These are phyloP conservation scores for Heteropelma amictum DNA, from an alignment of 2,888 invertebrate genomes.

Conservation along the genomic window DNA sequence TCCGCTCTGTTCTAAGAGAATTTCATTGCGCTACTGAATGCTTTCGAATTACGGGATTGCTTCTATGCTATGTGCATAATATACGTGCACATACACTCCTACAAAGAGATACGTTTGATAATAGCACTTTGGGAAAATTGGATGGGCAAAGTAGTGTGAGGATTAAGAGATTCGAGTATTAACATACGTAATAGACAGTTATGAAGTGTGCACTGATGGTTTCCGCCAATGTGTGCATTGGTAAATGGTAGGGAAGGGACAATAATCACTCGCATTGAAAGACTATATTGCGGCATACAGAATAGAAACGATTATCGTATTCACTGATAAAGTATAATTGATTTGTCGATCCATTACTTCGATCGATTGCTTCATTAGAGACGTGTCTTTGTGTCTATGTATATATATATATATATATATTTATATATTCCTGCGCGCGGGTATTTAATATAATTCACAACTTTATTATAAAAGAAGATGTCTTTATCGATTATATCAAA, in stretches of 20 bases:
- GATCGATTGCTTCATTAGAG: no score
- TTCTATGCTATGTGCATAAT: background rate
- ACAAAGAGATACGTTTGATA: slow-evolving; percentile 28
- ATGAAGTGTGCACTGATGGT: slow-evolving; percentile 21
- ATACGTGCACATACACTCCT: background rate
- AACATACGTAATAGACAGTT: slow-evolving; percentile 35
- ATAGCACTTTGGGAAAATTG: slow-evolving; percentile 55
- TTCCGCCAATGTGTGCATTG: slow-evolving; percentile 16
- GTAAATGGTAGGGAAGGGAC: background rate
- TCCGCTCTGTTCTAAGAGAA: slow-evolving; percentile 8
- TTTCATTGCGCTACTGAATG: slow-evolving; percentile 20
- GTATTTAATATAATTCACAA: no score
- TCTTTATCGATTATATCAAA: no score
- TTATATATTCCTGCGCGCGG: no score
- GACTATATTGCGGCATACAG: background rate
- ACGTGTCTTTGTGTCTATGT: no score
- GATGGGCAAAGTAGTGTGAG: slow-evolving; percentile 34
- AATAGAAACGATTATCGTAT: slow-evolving; percentile 28
- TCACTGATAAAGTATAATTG: no score
- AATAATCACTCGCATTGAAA: slow-evolving; percentile 9
- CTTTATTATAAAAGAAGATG: no score
- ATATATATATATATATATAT: no score
- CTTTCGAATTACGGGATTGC: slow-evolving; percentile 17
- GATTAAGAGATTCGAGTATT: slow-evolving; percentile 45
- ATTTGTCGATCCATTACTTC: no score